Base-by-base conservation (phyloP, 1,140 invertebrate genomes). In the Drosophila biarmipes region DNA sequence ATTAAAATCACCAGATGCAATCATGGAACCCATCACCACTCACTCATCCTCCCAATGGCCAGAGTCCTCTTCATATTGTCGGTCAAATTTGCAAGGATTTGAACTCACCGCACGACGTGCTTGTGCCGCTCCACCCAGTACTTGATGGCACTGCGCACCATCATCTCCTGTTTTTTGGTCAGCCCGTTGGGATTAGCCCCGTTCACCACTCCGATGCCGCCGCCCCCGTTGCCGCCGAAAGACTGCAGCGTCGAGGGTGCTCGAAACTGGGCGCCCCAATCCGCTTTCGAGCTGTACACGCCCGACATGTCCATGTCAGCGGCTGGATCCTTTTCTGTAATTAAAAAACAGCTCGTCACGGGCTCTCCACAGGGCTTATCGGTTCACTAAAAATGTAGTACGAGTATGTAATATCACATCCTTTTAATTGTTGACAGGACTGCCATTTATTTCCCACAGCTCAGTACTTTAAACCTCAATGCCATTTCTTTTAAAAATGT, bases 91-190 rank as follows among this genome's bases (percentile, higher is more conserved):
- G 35, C 21, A n/a, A 35, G 15, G 12, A 15, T 12, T 17, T 49
- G 8, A 40, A 91, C 92, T 93, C 85, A 96, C 96, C 95, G 95
- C 31, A 97, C 96, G 52, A 97, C 95, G 84, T 97, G 96, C 89
- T 97, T 97, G 90, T 97, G 96, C 43, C 96, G 92, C 84, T 97
- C 96, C 3, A 97, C 96, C 96, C 96, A 97, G 80, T 97, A 97
- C 78, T 97, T 97, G 61, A 97, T 97, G 42, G 96, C 96, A 31
- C 96, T 96, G 75, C 96, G 93, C 1, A 96, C 96, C 81, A 96
- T 93, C 92, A 96, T 94, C 89, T 97, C 96, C 91, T 97, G 96
- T 80, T 97, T 97, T 82, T 96, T 96, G 1, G 95, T 95, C 21
- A 97, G 91, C 0, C 96, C 96, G 80, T 97, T 97, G 0, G 96